A percentile compares a stretch with the other conserved stretches of the same genome.
phyloP scores from a whole-genome alignment of 1,140 invertebrate genomes.

The Eueides isabella region DNA sequence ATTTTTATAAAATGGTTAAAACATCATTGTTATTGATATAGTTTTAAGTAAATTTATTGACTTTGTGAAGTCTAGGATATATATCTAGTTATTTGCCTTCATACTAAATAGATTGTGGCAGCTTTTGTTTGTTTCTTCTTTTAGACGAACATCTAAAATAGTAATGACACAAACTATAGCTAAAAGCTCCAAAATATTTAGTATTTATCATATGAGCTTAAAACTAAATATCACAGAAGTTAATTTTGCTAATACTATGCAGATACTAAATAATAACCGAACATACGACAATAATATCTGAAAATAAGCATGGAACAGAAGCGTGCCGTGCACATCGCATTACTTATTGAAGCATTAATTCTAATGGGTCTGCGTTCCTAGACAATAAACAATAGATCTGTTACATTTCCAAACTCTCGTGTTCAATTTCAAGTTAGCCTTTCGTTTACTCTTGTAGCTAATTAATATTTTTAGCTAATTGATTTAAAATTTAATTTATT shows the following conservation, averaged over 20 bases:
- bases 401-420: constrained; percentile 14
- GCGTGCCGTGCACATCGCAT: background rate
- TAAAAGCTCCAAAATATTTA: no score
- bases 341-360: constrained; percentile 9
- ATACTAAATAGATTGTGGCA: background rate
- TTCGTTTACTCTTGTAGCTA: background rate
- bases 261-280: background rate
- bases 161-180: background rate
- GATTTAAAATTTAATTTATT: no score
- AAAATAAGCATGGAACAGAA: background rate
- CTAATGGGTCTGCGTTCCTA: constrained; percentile 19
- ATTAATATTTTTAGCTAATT: background rate
- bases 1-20: background rate
- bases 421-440: background rate
- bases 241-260: background rate
- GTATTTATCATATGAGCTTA: background rate
- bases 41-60: background rate
- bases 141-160: background rate
- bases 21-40: background rate
- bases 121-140: background rate
- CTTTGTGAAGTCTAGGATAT: no score
- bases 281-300: background rate
- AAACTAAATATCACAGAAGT: background rate
- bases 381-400: constrained; percentile 8
- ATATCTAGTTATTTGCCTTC: background rate